phyloP scores from a whole-genome alignment of 2,113 vertebrate genomes.

The Penelope pileata region DNA sequence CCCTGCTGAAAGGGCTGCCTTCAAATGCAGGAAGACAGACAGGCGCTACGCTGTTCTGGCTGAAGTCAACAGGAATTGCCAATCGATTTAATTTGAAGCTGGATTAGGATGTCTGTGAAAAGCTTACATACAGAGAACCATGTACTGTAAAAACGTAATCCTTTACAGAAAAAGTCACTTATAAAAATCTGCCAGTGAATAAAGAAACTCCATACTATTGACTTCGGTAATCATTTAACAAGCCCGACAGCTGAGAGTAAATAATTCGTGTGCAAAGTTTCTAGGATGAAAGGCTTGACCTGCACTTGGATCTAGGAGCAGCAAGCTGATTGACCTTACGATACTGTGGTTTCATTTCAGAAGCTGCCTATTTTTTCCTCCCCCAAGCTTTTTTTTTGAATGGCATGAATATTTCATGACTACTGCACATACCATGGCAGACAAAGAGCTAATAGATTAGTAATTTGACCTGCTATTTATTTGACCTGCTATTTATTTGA shows the following conservation, averaged over 20 bases:
- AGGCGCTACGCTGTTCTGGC: neutral
- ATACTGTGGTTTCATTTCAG: constrained; percentile 20
- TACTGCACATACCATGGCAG: neutral
- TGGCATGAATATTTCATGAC: constrained; percentile 61
- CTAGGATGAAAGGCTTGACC: constrained; percentile 42
- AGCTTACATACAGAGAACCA: constrained; percentile 19
- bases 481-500: constrained; percentile 58
- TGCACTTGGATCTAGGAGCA: neutral
- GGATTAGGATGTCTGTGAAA: constrained; percentile 22
- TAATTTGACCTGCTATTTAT: constrained; percentile 59
- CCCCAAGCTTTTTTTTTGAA: constrained; percentile 26
- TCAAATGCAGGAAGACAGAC: neutral
- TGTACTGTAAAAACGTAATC: constrained; percentile 45
- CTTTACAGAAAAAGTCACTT: neutral
- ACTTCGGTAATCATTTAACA: constrained; percentile 50
- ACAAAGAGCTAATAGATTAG: constrained; percentile 67
- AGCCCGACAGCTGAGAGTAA: constrained; percentile 37
- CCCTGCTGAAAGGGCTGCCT: constrained; percentile 16
- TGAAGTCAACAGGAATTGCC: constrained; percentile 11
- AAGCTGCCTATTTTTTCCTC: neutral
- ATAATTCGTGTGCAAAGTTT: constrained; percentile 47
- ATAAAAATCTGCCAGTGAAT: constrained; percentile 17
- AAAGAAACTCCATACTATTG: neutral
- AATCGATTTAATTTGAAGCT: constrained; percentile 10
- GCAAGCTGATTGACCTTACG: constrained; percentile 15